Conservation (phyloP, 1,140 invertebrate genomes). For the Pogonomyrmex californicus region DNA sequence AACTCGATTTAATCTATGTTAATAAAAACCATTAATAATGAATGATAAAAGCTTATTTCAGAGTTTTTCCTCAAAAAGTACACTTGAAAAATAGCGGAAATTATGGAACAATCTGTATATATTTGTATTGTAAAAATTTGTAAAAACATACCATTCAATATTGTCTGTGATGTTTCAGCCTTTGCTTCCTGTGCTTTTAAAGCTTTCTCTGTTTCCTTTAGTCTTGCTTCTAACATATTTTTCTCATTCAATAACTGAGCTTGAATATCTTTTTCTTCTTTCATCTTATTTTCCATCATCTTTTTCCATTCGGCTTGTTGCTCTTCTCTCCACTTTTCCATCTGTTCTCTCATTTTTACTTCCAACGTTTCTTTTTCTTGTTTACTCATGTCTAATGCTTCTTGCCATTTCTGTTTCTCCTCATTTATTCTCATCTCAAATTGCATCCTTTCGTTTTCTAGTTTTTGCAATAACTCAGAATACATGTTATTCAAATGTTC, state of each 20-base stretch:
- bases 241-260: slow-evolving; percentile 85
- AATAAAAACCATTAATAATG: background rate
- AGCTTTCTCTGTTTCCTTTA: slow-evolving; percentile 86
- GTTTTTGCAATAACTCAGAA: slow-evolving; percentile 84
- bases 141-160: slow-evolving; percentile 59
- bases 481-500: slow-evolving; percentile 85
- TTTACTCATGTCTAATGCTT: slow-evolving; percentile 85
- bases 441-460: slow-evolving; percentile 86
- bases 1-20: too few species aligned
- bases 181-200: slow-evolving; percentile 85
- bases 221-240: slow-evolving; percentile 78
- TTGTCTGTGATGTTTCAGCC: slow-evolving; percentile 70
- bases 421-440: slow-evolving; percentile 86
- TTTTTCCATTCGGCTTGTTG: slow-evolving; percentile 81
- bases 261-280: slow-evolving; percentile 86
- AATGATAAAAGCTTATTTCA: slow-evolving; percentile 6
- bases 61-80: background rate
- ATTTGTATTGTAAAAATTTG: background rate
- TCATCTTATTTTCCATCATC: slow-evolving; percentile 82
- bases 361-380: slow-evolving; percentile 85
- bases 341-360: slow-evolving; percentile 84
- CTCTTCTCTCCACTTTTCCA: slow-evolving; percentile 84
- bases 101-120: slow-evolving; percentile 3
- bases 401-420: slow-evolving; percentile 86
- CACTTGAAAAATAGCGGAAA: background rate